Percentiles rank a stretch among this genome's conserved stretches.
Conservation (phyloP, 2,888 invertebrate species). For the Eugnorisma glareosa region DNA sequence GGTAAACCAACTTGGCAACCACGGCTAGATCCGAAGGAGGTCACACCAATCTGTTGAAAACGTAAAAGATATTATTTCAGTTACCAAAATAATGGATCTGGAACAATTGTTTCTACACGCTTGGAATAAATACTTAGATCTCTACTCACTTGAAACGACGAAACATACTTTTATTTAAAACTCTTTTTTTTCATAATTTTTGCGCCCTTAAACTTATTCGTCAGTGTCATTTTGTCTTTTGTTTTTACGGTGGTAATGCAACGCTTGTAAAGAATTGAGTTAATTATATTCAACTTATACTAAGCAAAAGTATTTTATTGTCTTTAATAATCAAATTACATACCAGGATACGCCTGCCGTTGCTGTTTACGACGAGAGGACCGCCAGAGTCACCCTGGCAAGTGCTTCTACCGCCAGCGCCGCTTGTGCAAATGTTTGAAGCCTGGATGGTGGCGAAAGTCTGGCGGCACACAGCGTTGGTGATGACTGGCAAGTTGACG, state of each 20-base stretch:
- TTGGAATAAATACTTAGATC: no score
- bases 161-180: no score
- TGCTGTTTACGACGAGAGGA: constrained; percentile 68
- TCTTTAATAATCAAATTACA: constrained; percentile 11
- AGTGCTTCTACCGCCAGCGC: constrained; percentile 65
- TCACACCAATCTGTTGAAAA: constrained; percentile 73
- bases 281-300: no score
- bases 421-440: constrained; percentile 74
- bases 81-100: background rate
- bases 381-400: constrained; percentile 78
- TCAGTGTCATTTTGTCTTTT: no score
- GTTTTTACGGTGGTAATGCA: no score
- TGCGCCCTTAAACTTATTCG: no score
- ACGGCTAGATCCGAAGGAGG: constrained; percentile 71
- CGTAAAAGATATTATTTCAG: background rate
- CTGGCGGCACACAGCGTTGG: constrained; percentile 8
- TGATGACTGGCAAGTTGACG: constrained; percentile 32
- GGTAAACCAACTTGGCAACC: constrained; percentile 72
- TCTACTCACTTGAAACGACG: no score
- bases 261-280: no score
- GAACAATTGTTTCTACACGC: no score
- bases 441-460: constrained; percentile 53
- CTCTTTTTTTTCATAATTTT: no score
- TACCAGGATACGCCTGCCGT: constrained; percentile 67
- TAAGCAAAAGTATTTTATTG: no score